Conservation (phyloP, 2,888 invertebrate genomes). For the Lasioglossum zephyrum region DNA sequence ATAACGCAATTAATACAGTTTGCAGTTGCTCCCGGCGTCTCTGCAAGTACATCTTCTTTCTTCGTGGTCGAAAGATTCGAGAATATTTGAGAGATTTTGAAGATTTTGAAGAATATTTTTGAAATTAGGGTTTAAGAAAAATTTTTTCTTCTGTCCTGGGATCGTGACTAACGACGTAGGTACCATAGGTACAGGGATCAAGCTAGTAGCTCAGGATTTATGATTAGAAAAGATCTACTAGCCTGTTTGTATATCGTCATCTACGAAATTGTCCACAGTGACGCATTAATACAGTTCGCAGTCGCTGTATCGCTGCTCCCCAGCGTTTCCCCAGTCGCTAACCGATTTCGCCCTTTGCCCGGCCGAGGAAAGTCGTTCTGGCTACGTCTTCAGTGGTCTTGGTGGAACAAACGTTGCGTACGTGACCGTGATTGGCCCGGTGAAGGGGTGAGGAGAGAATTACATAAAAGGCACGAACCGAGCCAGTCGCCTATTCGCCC, state of each 20-base stretch:
- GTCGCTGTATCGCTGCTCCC: background rate
- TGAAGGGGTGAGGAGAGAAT: conserved; percentile 71
- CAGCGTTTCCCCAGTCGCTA: conserved; percentile 25
- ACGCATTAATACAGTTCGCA: background rate
- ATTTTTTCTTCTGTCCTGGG: background rate
- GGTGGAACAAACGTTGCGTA: conserved; percentile 62
- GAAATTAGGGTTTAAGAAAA: background rate
- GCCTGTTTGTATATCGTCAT: background rate
- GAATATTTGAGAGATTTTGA: background rate
- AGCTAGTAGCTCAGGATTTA: background rate
- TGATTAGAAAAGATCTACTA: background rate
- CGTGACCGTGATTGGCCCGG: conserved; percentile 69
- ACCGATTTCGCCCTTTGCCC: conserved; percentile 46
- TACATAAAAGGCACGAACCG: conserved; percentile 75
- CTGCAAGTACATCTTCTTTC: too few relatives aligned
- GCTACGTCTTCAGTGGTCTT: conserved; percentile 47
- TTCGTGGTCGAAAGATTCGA: background rate
- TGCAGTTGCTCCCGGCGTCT: too few relatives aligned
- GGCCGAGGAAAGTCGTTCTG: conserved; percentile 51
- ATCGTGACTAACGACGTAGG: background rate
- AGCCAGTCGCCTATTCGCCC: conserved; percentile 73
- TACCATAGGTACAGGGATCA: background rate
- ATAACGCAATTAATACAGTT: background rate
- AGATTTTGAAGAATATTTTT: too few relatives aligned
- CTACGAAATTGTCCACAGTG: background rate